These are phyloP conservation scores for Cataglyphis altisquamis DNA, from an alignment of 2,888 invertebrate species.

Conservation along the genomic window DNA sequence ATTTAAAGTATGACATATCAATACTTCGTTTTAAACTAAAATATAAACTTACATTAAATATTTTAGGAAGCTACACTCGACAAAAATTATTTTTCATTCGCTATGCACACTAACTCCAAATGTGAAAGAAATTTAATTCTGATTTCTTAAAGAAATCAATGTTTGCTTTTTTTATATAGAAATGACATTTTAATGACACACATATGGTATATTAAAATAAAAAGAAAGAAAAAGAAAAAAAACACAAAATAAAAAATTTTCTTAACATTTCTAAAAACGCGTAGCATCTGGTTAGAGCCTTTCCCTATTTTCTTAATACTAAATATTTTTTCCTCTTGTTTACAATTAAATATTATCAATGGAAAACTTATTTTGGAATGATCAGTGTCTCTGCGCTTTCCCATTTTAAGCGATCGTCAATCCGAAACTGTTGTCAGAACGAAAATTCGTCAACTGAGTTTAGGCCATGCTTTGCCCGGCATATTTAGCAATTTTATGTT, in stretches of 20 bases:
- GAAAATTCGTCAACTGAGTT: slow-evolving; percentile 59
- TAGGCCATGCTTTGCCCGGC: slow-evolving; percentile 69
- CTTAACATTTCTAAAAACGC: slow-evolving; percentile 52
- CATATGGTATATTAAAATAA: slow-evolving; percentile 38
- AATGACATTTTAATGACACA: slow-evolving; percentile 41
- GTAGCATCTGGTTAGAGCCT: slow-evolving; percentile 70
- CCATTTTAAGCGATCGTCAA: slow-evolving; percentile 63
- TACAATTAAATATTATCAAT: slow-evolving; percentile 62
- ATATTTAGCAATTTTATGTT: slow-evolving; percentile 64
- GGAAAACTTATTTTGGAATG: slow-evolving; percentile 76
- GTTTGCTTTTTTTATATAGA: neutral
- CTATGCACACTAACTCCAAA: slow-evolving; percentile 28
- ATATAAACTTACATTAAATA: slow-evolving; percentile 45
- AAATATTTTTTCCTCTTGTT: slow-evolving; percentile 55
- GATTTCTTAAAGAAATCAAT: slow-evolving; percentile 40
- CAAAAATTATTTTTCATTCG: slow-evolving; percentile 11
- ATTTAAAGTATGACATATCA: slow-evolving; percentile 43
- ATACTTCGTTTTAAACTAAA: slow-evolving; percentile 44
- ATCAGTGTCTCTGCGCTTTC: slow-evolving; percentile 63
- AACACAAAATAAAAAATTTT: slow-evolving; percentile 38
- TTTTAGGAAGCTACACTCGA: slow-evolving; percentile 36
- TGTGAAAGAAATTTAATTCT: slow-evolving; percentile 31
- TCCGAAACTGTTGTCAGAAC: slow-evolving; percentile 31
- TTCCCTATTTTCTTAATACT: slow-evolving; percentile 65
- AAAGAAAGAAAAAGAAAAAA: neutral